These are phyloP conservation scores for Hecatera dysodea DNA, from an alignment of 2,888 invertebrate genomes.

Conservation along the genomic window DNA sequence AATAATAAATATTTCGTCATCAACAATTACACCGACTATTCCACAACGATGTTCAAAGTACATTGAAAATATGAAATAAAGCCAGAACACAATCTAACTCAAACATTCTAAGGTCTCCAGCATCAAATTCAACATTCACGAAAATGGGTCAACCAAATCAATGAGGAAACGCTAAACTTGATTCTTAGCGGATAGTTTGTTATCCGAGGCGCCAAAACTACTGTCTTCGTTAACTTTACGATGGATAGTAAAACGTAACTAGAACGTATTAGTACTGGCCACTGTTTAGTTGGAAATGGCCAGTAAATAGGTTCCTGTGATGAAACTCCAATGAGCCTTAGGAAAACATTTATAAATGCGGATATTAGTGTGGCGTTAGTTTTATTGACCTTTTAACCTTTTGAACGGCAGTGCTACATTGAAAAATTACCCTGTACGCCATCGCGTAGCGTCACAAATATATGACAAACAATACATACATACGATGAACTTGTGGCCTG, in stretches of 20 bases:
- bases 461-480: too few species aligned
- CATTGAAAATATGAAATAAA: slow-evolving; percentile 4
- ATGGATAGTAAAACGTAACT: slow-evolving; percentile 68
- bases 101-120: slow-evolving; percentile 41
- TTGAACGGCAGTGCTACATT: too few species aligned
- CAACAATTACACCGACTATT: neutral
- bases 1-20: neutral
- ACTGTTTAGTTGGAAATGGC: slow-evolving; percentile 52
- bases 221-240: slow-evolving; percentile 78
- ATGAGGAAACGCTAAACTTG: slow-evolving; percentile 79
- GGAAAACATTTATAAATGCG: slow-evolving; percentile 41
- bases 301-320: slow-evolving; percentile 45
- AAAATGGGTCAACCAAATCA: slow-evolving; percentile 77
- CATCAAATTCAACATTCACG: slow-evolving; percentile 15
- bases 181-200: slow-evolving; percentile 77
- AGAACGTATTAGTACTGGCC: slow-evolving; percentile 58
- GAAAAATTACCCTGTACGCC: too few species aligned
- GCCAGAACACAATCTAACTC: slow-evolving; percentile 37
- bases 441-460: too few species aligned
- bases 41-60: neutral
- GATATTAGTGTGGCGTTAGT: slow-evolving; percentile 15
- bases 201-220: slow-evolving; percentile 72
- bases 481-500: too few species aligned
- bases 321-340: slow-evolving; percentile 41
- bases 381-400: too few species aligned